Conservation (phyloP, 2,113 vertebrate genomes). For the Atlantisia rogersi region DNA sequence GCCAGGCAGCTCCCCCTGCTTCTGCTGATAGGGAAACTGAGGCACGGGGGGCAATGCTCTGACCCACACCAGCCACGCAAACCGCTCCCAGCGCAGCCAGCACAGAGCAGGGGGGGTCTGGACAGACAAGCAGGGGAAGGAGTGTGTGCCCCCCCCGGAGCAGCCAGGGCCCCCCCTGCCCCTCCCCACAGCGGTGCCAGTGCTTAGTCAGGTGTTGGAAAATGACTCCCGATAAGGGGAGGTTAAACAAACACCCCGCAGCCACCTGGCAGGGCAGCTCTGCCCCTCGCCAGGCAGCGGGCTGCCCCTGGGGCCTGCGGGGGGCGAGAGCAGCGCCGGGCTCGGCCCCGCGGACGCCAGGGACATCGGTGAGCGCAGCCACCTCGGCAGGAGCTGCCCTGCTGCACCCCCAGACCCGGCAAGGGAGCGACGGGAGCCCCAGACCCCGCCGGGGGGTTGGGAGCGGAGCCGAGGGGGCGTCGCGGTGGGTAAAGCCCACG, state of each 20-base stretch:
- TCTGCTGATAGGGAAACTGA: neutral
- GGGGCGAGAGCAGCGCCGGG: neutral
- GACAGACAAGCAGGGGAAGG: accelerated
- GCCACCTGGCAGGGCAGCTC: neutral
- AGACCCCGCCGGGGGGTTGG: neutral
- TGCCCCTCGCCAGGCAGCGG: neutral
- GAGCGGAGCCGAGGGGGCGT: neutral
- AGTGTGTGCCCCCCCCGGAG: neutral
- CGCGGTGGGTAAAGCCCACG: neutral
- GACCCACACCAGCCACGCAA: neutral
- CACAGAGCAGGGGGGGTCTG: no score
- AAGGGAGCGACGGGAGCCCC: neutral
- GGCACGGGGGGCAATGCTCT: accelerated
- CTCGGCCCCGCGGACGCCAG: neutral
- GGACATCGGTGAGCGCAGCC: accelerated
- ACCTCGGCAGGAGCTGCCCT: neutral
- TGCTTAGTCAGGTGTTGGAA: neutral
- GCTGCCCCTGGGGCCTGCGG: neutral
- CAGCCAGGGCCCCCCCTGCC: neutral
- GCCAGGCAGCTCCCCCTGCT: neutral
- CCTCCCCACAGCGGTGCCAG: neutral
- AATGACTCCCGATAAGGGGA: neutral
- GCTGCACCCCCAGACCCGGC: accelerated
- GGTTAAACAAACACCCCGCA: neutral
- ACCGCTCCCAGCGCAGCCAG: neutral